These are phyloP conservation scores for Hetaerina americana DNA, from an alignment of 1,140 invertebrate genomes.

Conservation along the genomic window DNA sequence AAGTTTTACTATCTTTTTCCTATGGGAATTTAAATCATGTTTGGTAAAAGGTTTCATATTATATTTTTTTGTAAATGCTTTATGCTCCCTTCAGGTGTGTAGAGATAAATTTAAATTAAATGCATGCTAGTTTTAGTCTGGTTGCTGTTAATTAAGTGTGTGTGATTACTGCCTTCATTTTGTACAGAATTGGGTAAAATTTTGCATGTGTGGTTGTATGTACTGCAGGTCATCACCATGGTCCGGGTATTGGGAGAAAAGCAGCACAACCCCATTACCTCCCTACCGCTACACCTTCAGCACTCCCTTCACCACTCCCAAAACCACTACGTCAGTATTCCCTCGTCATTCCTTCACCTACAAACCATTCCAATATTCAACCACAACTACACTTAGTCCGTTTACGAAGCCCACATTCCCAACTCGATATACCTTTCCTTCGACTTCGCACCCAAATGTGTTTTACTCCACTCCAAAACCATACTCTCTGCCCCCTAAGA, in stretches of 20 bases:
- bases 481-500: not conserved
- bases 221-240: not conserved
- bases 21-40: too few relatives aligned
- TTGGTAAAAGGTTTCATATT: too few relatives aligned
- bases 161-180: too few relatives aligned
- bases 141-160: too few relatives aligned
- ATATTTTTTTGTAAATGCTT: too few relatives aligned
- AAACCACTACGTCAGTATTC: not conserved
- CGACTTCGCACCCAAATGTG: not conserved
- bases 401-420: too few relatives aligned
- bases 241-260: not conserved
- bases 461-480: not conserved
- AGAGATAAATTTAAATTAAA: too few relatives aligned
- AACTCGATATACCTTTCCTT: too few relatives aligned
- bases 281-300: not conserved
- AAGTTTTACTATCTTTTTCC: too few relatives aligned
- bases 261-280: not conserved
- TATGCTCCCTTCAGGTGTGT: too few relatives aligned
- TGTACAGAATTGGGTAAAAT: not conserved
- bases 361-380: not conserved
- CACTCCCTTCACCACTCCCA: not conserved
- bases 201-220: not conserved
- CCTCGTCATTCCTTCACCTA: not conserved
- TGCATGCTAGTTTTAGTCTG: too few relatives aligned
- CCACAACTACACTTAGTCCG: too few relatives aligned